These are phyloP conservation scores for Periplaneta americana DNA, from an alignment of 1,140 invertebrate genomes.

Conservation along the genomic window DNA sequence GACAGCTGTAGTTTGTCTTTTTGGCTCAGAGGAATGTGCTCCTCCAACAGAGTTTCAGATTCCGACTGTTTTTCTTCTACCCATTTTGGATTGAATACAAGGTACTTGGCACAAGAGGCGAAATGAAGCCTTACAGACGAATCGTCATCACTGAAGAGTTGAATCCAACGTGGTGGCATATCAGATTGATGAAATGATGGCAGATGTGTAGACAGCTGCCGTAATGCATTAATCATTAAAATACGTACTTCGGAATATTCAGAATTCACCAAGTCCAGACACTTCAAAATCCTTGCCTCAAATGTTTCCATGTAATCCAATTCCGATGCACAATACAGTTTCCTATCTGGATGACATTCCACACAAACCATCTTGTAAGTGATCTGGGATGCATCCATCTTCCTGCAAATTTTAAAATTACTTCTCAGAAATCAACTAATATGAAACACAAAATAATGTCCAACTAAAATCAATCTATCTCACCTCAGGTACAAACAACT, in stretches of 20 bases:
- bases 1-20: not conserved
- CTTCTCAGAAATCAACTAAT: too few relatives aligned
- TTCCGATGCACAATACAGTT: not conserved
- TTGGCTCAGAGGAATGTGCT: not conserved
- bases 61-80: not conserved
- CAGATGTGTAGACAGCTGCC: not conserved
- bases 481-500: not conserved
- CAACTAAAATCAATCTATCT: not conserved
- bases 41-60: not conserved
- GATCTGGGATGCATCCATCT: not conserved
- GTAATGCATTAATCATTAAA: not conserved
- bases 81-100: slow-evolving; percentile 6
- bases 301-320: not conserved
- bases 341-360: not conserved
- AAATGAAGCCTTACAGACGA: not conserved
- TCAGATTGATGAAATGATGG: not conserved
- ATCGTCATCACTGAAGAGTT: not conserved
- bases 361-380: not conserved
- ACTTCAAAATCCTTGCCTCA: not conserved
- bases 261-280: not conserved
- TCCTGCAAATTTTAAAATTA: not conserved
- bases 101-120: not conserved
- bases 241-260: not conserved
- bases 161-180: not conserved
- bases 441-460: not conserved